Conservation (phyloP, 2,113 vertebrate species). For the Brachypodius melanocephalos region DNA sequence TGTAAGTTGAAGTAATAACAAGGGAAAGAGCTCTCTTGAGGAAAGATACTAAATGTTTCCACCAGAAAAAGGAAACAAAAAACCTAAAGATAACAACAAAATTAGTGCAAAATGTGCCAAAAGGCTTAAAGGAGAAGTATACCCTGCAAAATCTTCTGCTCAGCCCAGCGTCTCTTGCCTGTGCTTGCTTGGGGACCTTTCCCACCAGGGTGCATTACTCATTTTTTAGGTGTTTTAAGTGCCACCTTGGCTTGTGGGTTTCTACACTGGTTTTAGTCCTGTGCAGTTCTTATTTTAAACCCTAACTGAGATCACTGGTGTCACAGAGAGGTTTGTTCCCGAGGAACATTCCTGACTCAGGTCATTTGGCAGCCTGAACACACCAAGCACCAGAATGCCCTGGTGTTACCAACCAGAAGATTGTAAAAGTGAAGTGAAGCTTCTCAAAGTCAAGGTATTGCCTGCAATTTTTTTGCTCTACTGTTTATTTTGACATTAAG, state of each 20-base stretch:
- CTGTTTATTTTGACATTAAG: not conserved
- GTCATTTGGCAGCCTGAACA: not conserved
- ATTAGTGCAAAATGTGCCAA: not conserved
- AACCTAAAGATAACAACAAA: not conserved
- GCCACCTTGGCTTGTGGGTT: not conserved
- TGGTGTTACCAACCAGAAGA: not conserved
- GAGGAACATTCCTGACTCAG: not conserved
- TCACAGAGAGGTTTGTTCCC: not conserved
- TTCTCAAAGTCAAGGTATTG: not conserved
- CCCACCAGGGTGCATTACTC: not conserved
- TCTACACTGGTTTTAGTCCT: not conserved
- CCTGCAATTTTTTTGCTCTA: not conserved
- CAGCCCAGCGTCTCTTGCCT: not conserved
- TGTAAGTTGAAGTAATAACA: slow-evolving; percentile 7
- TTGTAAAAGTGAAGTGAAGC: not conserved
- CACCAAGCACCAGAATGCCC: not conserved
- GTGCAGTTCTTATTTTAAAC: not conserved
- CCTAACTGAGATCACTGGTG: not conserved
- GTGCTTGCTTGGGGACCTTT: not conserved
- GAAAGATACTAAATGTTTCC: not conserved
- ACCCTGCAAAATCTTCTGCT: not conserved
- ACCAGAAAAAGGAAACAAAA: not conserved
- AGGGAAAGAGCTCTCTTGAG: not conserved
- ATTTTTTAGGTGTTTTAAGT: not conserved
- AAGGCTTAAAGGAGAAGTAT: not conserved